A percentile compares a stretch with the other conserved stretches of the same genome.
Evolutionary conservation across 2,113 vertebrate species (phyloP).

Genomic region (Mustela nigripes): DNA sequence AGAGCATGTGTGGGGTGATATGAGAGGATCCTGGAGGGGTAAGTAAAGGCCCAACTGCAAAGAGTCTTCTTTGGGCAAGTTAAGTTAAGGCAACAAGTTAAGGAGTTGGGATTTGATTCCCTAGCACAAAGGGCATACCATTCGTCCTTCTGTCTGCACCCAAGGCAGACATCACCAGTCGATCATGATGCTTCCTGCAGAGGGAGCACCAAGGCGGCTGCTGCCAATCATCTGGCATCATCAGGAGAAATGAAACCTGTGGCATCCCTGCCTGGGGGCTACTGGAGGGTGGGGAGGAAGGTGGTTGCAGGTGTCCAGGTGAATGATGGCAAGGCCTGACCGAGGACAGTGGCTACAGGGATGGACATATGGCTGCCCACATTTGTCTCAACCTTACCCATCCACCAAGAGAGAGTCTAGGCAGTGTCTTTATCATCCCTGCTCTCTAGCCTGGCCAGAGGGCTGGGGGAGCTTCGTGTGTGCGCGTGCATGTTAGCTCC

Average conservation of each 20-base stretch:
- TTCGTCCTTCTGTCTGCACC: background rate
- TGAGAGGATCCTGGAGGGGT: background rate
- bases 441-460: too few species aligned
- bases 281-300: background rate
- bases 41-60: background rate
- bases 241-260: background rate
- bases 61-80: background rate
- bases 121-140: background rate
- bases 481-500: rapidly evolving
- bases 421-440: background rate
- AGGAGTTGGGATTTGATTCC: background rate
- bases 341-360: background rate
- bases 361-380: rapidly evolving
- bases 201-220: background rate
- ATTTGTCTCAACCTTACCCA: background rate
- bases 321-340: background rate
- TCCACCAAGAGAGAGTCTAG: background rate
- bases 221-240: background rate
- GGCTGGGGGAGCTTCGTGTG: background rate
- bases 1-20: background rate
- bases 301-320: background rate
- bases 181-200: background rate
- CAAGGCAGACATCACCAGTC: background rate
- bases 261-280: background rate
- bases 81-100: background rate